Conservation (phyloP, 2,888 invertebrate species). For the Adela reaumurella region DNA sequence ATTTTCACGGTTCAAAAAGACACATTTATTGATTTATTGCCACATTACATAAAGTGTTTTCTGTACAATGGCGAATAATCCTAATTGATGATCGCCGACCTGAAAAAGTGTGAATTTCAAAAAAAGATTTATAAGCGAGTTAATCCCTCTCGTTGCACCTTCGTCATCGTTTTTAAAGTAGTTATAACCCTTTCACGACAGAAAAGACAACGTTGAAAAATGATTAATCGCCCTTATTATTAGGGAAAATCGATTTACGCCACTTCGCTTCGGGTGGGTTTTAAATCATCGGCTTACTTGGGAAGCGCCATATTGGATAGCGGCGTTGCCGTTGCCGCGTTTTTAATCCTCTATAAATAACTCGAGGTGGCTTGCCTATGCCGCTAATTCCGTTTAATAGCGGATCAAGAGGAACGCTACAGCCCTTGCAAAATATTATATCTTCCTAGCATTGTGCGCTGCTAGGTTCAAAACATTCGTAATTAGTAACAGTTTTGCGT, state of each 20-base stretch:
- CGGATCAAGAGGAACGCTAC: background rate
- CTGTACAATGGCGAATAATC: no score
- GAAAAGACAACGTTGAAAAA: constrained; percentile 1
- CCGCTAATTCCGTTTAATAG: background rate
- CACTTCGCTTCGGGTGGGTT: constrained; percentile 11
- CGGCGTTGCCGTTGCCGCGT: constrained; percentile 24
- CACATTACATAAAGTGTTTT: no score
- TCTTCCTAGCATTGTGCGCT: no score
- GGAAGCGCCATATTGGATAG: constrained; percentile 30
- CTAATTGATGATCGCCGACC: no score
- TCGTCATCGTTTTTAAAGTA: background rate
- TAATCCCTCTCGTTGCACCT: background rate
- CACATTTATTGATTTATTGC: no score
- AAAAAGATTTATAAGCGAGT: background rate
- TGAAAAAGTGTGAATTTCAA: background rate
- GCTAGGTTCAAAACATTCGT: no score
- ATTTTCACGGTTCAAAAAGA: no score
- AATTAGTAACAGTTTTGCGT: no score
- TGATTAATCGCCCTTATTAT: constrained; percentile 2
- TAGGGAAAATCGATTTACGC: constrained; percentile 2
- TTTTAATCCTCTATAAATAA: constrained; percentile 42
- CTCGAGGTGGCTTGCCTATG: constrained; percentile 7
- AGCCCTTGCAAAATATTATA: no score
- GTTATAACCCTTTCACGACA: background rate
- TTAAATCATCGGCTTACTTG: constrained; percentile 44